Conservation (phyloP, 23 tunicate species). For the Halocynthia roretzi region DNA sequence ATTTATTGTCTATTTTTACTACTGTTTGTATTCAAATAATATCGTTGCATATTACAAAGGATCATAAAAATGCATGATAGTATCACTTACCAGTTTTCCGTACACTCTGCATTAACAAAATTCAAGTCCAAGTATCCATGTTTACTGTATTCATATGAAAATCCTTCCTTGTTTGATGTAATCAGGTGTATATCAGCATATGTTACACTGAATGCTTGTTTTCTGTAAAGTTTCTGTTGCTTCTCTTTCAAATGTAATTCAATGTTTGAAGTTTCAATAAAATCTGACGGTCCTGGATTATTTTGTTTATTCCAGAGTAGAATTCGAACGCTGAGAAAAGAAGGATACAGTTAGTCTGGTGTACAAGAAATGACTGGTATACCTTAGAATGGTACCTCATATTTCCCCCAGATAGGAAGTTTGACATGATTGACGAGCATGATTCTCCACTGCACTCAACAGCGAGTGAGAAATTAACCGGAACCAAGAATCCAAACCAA, state of each 20-base stretch:
- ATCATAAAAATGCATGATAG: neutral
- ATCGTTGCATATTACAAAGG: neutral
- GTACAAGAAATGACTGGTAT: neutral
- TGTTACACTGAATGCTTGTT: neutral
- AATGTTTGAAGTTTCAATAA: neutral
- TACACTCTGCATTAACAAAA: neutral
- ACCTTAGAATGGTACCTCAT: neutral
- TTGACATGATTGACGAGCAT: neutral
- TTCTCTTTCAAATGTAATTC: neutral
- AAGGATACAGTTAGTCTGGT: neutral
- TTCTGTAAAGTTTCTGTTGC: neutral
- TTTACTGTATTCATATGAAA: neutral
- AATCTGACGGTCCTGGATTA: neutral
- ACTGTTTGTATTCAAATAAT: neutral
- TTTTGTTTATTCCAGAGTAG: neutral
- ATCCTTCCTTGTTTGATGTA: neutral
- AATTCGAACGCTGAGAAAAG: neutral
- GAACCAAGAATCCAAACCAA: neutral
- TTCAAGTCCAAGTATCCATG: neutral
- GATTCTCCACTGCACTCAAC: conserved; percentile 1
- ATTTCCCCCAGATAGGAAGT: neutral
- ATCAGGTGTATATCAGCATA: neutral
- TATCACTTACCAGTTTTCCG: neutral
- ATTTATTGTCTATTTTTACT: neutral
- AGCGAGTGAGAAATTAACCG: neutral